Evolutionary conservation across 2,113 vertebrate species (phyloP).

Genomic region (Daboia siamensis): DNA sequence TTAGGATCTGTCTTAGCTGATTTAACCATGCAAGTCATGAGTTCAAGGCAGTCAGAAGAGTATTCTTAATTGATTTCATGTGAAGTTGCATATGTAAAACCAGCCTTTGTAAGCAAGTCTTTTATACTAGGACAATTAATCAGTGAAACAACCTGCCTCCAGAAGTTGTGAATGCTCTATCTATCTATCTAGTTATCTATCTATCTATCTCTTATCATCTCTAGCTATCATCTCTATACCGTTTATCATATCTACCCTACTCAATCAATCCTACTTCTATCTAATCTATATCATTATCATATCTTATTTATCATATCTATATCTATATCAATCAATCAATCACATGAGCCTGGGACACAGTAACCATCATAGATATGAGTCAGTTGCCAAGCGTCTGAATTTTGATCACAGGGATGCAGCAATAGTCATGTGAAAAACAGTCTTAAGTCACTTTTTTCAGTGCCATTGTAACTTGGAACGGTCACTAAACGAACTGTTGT

Average conservation of each 20-base stretch:
- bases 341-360: not conserved
- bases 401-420: not conserved
- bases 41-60: not conserved
- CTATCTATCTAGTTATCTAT: too few species aligned
- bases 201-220: too few species aligned
- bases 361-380: not conserved
- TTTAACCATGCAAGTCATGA: not conserved
- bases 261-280: too few species aligned
- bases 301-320: too few species aligned
- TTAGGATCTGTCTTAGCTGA: not conserved
- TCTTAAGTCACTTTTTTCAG: not conserved
- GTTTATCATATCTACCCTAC: too few species aligned
- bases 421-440: not conserved
- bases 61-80: not conserved
- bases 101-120: not conserved
- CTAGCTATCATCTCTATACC: too few species aligned
- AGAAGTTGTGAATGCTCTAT: too few species aligned
- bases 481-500: not conserved
- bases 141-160: too few species aligned
- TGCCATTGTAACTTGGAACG: not conserved
- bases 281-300: too few species aligned
- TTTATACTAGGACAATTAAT: not conserved
- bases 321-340: too few species aligned
- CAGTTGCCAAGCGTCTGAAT: not conserved
- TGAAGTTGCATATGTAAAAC: not conserved